Conservation (phyloP, 2,888 invertebrate species). For the Andricus curvator region DNA sequence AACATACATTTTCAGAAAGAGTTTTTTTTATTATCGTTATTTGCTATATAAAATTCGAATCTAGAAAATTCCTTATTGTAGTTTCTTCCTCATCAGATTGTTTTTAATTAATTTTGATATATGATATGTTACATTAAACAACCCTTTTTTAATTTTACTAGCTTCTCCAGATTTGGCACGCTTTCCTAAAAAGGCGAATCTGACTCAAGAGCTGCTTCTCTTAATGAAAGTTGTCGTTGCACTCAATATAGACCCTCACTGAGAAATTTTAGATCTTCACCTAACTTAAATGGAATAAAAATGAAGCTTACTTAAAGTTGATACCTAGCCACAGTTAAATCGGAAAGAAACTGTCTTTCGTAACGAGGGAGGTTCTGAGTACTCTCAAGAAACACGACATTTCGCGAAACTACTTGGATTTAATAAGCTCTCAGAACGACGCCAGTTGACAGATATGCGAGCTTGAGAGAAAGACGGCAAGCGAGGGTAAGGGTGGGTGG, state of each 20-base stretch:
- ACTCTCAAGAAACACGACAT: background rate
- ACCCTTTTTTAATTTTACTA: too few relatives aligned
- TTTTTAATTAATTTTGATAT: too few relatives aligned
- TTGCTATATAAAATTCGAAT: too few relatives aligned
- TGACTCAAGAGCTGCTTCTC: too few relatives aligned
- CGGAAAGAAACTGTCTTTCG: background rate
- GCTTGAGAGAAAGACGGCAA: background rate
- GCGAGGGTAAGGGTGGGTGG: constrained; percentile 2
- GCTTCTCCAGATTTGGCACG: too few relatives aligned
- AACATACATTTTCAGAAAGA: too few relatives aligned
- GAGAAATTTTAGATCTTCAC: background rate
- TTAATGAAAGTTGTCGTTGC: too few relatives aligned
- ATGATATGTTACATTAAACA: too few relatives aligned
- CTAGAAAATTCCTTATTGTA: too few relatives aligned
- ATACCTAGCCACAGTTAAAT: background rate
- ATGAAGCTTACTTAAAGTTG: background rate
- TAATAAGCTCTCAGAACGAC: constrained; percentile 29
- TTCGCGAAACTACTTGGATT: constrained; percentile 10
- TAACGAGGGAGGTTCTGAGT: background rate
- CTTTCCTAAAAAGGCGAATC: too few relatives aligned
- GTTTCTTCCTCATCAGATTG: too few relatives aligned
- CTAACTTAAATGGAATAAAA: background rate
- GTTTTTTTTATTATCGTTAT: too few relatives aligned
- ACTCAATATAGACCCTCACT: background rate
- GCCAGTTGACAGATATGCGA: constrained; percentile 28